Evolutionary conservation across 2,113 vertebrate genomes (phyloP).

Genomic region (Xenopus tropicalis): UCB_Xtro_10.0 CM004450.2:119063501-119064000

Average conservation of each 20-base stretch:
- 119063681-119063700: conserved; percentile 78
- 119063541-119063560: conserved; percentile 80
- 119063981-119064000: conserved; percentile 55
- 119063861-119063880: conserved; percentile 87
- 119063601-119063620: conserved; percentile 87
- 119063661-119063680: conserved; percentile 80
- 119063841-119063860: conserved; percentile 85
- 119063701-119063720: conserved; percentile 93
- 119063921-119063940: conserved; percentile 72
- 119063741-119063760: conserved; percentile 74
- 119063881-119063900: conserved; percentile 86
- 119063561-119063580: conserved; percentile 83
- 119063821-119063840: conserved; percentile 94
- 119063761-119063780: conserved; percentile 85
- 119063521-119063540: conserved; percentile 90
- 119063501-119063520: conserved; percentile 85
- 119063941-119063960: conserved; percentile 87
- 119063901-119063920: conserved; percentile 78
- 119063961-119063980: conserved; percentile 85
- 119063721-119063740: conserved; percentile 83
- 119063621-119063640: conserved; percentile 87
- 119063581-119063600: conserved; percentile 89
- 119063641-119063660: conserved; percentile 82
- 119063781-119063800: conserved; percentile 82
- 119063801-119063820: conserved; percentile 90